phyloP scores from a whole-genome alignment of 2,888 invertebrate genomes.

The Chrysotoxum bicinctum region DNA sequence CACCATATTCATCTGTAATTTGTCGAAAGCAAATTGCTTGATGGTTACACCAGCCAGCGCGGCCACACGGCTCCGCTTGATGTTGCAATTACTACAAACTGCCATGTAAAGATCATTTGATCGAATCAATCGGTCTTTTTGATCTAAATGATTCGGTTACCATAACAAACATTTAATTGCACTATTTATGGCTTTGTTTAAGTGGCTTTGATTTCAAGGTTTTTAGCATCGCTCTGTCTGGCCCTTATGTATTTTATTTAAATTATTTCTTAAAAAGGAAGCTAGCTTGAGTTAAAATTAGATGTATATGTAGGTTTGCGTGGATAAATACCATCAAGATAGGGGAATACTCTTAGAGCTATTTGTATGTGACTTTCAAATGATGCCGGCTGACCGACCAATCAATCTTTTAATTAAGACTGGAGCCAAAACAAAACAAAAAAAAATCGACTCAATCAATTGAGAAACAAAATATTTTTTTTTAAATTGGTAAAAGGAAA shows the following conservation, averaged over 20 bases:
- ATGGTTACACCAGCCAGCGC: neutral
- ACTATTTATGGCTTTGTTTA: slow-evolving; percentile 16
- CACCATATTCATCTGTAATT: neutral
- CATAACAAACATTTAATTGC: slow-evolving; percentile 9
- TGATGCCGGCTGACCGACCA: slow-evolving; percentile 23
- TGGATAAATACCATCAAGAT: slow-evolving; percentile 5
- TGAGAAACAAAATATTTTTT: slow-evolving; percentile 19
- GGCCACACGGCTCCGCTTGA: neutral
- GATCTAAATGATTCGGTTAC: slow-evolving; percentile 44
- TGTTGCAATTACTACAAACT: neutral
- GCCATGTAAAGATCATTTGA: slow-evolving; percentile 11
- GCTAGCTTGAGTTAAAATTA: neutral
- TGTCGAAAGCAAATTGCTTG: neutral
- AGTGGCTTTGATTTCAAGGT: slow-evolving; percentile 4
- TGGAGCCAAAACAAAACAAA: slow-evolving; percentile 51
- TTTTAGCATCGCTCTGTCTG: neutral
- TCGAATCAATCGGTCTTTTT: slow-evolving; percentile 45
- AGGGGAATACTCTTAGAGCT: neutral
- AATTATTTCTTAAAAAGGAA: slow-evolving; percentile 5
- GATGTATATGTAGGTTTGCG: slow-evolving; percentile 2
- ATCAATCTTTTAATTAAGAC: slow-evolving; percentile 53
- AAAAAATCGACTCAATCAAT: slow-evolving; percentile 29
- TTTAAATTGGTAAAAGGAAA: neutral
- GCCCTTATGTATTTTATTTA: slow-evolving; percentile 5
- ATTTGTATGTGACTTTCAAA: slow-evolving; percentile 15